Conservation (phyloP, 2,888 invertebrate genomes). For the Chouioia cunea region DNA sequence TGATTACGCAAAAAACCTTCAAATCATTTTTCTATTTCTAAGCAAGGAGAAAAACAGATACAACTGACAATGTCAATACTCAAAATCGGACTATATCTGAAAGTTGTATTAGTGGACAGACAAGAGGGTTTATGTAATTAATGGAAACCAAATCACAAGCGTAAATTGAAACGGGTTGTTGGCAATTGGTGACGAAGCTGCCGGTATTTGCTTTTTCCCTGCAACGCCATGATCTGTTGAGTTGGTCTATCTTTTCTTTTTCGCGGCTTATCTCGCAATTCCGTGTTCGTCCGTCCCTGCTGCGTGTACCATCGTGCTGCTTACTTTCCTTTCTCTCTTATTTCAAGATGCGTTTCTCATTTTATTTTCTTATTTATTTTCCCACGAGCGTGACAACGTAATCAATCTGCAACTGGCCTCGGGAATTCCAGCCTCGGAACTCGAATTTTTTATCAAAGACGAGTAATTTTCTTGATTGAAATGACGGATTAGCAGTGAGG, state of each 20-base stretch:
- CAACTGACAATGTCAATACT: too few relatives aligned
- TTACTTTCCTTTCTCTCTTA: neutral
- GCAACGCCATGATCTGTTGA: slow-evolving; percentile 29
- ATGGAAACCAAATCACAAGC: slow-evolving; percentile 59
- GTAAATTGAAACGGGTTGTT: slow-evolving; percentile 9
- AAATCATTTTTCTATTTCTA: too few relatives aligned
- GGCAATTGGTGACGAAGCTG: slow-evolving; percentile 28
- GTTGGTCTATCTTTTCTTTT: slow-evolving; percentile 38
- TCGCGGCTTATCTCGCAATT: slow-evolving; percentile 33
- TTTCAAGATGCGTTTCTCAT: neutral
- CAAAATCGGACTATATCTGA: too few relatives aligned
- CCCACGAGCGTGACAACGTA: neutral
- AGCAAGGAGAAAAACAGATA: too few relatives aligned
- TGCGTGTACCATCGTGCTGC: too few relatives aligned
- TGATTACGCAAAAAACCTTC: too few relatives aligned
- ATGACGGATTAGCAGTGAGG: too few relatives aligned
- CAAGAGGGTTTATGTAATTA: slow-evolving; percentile 62
- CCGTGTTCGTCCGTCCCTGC: slow-evolving; percentile 23
- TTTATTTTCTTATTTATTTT: neutral
- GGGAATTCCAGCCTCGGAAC: too few relatives aligned
- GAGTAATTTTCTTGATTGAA: too few relatives aligned
- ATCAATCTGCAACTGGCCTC: neutral
- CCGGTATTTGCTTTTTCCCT: slow-evolving; percentile 24
- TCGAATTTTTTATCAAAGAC: too few relatives aligned
- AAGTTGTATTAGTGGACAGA: slow-evolving; percentile 64